Base-by-base conservation (phyloP, 2,113 vertebrate species). In the Xenopus tropicalis region DNA sequence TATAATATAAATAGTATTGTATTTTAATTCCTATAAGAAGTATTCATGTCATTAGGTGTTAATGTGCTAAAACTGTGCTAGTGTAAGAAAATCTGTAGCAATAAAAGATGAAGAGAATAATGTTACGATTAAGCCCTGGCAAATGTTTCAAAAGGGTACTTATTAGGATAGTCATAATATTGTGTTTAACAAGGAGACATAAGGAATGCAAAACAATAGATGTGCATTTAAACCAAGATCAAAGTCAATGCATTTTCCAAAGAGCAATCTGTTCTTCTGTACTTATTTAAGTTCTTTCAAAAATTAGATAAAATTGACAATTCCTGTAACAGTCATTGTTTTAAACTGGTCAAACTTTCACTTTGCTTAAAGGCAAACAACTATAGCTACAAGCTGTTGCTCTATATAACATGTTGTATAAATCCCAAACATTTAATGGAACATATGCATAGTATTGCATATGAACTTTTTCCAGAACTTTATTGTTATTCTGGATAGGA, bases 141-240 rank as follows among this genome's bases (percentile, higher is more conserved):
- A 62, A 69, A 76, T 76, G 66, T 69, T 69, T 61, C 16, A 52
- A 51, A 23, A 76, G 25, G 46, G 59, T 42, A 76, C 46, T 69
- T 69, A 52, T 75, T 63, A 76, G 69, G 59, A 25, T 76, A 69
- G 73, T 62, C 73, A 69, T 76, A 69, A 76, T 76, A 76, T n/a
- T 69, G 66, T 62, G 62, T 76, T 76, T 69, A 63, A 42, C 12
- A 69, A 44, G 73, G 73, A 69, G 73, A 76, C 73, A 69, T 43
- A 69, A 76, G 73, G 73, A 76, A 76, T 76, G 66, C 58, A 69
- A 63, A 69, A 76, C 73, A 76, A 76, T 69, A 76, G 73, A 37
- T 51, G 61, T 62, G 44, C 66, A 74, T 48, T 59, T 25, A 74
- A 62, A 51, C 61, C 37, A 61, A 68, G 72, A 74, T 76, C 66